phyloP scores from a whole-genome alignment of 2,797 vertebrate species.

The Coilia nasus region DNA sequence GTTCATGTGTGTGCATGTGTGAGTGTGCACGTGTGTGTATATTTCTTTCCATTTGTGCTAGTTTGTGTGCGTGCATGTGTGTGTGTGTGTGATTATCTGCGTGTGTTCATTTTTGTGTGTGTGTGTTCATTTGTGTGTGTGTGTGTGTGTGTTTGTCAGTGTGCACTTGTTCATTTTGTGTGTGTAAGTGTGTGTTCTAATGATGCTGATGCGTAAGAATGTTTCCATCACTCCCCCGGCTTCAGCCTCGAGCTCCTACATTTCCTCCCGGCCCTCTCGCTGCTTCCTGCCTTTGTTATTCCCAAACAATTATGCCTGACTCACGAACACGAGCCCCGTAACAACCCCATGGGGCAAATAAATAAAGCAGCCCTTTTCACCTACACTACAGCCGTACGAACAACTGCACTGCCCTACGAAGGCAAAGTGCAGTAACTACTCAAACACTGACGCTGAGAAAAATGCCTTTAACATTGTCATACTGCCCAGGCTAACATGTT shows the following conservation, averaged over 20 bases:
- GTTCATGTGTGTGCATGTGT: not conserved
- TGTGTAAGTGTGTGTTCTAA: constrained; percentile 25
- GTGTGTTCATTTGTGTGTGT: not conserved
- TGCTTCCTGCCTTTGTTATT: not conserved
- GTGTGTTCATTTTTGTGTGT: not conserved
- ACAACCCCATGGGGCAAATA: not conserved
- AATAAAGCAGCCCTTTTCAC: not conserved
- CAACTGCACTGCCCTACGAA: too few species aligned
- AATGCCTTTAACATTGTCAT: too few species aligned
- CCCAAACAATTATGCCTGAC: not conserved
- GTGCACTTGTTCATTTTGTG: not conserved
- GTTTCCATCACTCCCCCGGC: not conserved
- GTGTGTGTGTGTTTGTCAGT: not conserved
- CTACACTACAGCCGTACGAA: not conserved
- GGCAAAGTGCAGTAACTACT: too few species aligned
- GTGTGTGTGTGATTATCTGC: not conserved
- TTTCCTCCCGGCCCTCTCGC: not conserved
- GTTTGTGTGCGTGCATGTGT: too few species aligned
- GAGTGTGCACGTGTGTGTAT: not conserved
- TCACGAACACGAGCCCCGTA: not conserved
- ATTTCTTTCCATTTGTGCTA: too few species aligned
- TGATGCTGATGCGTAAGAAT: not conserved
- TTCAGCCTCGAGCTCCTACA: not conserved
- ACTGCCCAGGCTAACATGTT: too few species aligned
- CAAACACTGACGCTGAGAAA: too few species aligned